These are phyloP conservation scores for Trichogramma pretiosum DNA, from an alignment of 1,140 invertebrate genomes.

Conservation along the genomic window DNA sequence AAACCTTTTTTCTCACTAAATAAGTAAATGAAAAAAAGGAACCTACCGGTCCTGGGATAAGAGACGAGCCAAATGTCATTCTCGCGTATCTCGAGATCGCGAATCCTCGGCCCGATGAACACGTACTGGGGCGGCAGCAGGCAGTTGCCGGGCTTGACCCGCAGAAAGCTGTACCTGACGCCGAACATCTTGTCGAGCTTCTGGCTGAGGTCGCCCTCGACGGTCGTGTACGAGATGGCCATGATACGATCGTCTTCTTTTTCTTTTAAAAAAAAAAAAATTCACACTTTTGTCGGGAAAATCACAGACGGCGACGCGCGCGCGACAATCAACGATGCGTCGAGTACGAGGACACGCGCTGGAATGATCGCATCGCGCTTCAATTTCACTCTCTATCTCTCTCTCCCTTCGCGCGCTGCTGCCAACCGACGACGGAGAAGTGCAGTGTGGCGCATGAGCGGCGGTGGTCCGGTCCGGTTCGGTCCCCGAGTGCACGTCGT, in stretches of 20 bases:
- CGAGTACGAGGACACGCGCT: neutral
- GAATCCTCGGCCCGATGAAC: slow-evolving; percentile 58
- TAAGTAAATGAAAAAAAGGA: too few species aligned
- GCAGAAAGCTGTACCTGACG: slow-evolving; percentile 57
- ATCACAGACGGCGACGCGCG: neutral
- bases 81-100: slow-evolving; percentile 55
- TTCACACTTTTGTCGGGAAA: neutral
- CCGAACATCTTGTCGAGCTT: slow-evolving; percentile 59
- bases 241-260: too few species aligned
- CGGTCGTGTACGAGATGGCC: slow-evolving; percentile 34
- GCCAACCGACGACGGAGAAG: too few species aligned
- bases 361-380: slow-evolving; percentile 5
- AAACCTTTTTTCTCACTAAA: too few species aligned
- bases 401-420: too few species aligned
- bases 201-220: slow-evolving; percentile 52
- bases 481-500: too few species aligned
- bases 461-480: too few species aligned
- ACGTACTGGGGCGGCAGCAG: slow-evolving; percentile 59
- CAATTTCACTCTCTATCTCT: too few species aligned
- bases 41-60: slow-evolving; percentile 68
- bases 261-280: neutral
- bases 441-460: too few species aligned
- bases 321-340: neutral
- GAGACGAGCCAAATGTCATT: slow-evolving; percentile 75
- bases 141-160: slow-evolving; percentile 58